Percentiles rank a stretch among this genome's conserved stretches.
Evolutionary conservation across 2,113 vertebrate species (phyloP).

Genomic region (Apus apus): DNA sequence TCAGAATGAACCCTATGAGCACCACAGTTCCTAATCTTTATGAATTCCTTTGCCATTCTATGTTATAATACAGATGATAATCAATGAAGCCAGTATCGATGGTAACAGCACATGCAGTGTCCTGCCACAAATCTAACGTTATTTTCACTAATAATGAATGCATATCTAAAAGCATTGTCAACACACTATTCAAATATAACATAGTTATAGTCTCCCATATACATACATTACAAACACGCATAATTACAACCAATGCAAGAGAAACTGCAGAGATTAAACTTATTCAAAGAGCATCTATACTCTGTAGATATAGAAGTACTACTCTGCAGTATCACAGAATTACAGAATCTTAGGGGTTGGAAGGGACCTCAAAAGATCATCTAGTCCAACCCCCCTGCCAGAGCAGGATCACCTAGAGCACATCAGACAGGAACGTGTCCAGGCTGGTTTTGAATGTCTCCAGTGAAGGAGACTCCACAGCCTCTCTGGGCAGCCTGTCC

Average conservation of each 20-base stretch:
- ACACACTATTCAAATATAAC: conserved; percentile 49
- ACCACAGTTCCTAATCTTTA: not conserved
- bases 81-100: not conserved
- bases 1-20: not conserved
- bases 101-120: not conserved
- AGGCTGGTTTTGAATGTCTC: too few relatives aligned
- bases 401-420: too few relatives aligned
- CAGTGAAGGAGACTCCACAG: too few relatives aligned
- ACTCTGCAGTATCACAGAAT: not conserved
- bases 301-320: conserved; percentile 10
- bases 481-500: too few relatives aligned
- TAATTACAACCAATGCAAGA: conserved; percentile 56
- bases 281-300: not conserved
- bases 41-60: conserved; percentile 20
- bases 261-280: conserved; percentile 13
- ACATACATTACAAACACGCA: conserved; percentile 1
- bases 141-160: conserved; percentile 61
- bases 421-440: too few relatives aligned
- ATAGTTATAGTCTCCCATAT: conserved; percentile 61
- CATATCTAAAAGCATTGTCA: conserved; percentile 52
- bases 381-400: too few relatives aligned
- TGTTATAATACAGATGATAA: conserved; percentile 1
- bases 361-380: too few relatives aligned
- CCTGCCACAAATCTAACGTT: conserved; percentile 3
- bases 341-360: too few relatives aligned